Conservation (phyloP, 2,113 vertebrate species). For the Mugil cephalus region DNA sequence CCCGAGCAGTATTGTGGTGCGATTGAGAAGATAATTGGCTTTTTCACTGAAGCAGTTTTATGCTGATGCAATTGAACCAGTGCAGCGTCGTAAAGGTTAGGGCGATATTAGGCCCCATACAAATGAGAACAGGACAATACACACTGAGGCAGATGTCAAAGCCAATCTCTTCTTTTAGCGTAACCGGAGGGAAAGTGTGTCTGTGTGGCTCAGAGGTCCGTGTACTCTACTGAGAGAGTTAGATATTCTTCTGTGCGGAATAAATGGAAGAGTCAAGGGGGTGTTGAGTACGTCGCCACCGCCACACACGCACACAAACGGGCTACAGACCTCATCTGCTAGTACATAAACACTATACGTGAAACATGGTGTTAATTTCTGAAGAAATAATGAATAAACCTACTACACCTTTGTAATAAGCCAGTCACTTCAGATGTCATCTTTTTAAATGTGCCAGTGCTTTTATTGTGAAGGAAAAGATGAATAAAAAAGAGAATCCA, state of each 20-base stretch:
- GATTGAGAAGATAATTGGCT: slow-evolving; percentile 78
- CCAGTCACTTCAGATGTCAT: too few species aligned
- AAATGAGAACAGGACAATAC: slow-evolving; percentile 70
- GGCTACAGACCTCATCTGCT: neutral
- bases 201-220: slow-evolving; percentile 20
- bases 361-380: too few species aligned
- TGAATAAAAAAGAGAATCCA: too few species aligned
- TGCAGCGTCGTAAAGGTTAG: slow-evolving; percentile 71
- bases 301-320: neutral
- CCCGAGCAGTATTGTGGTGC: slow-evolving; percentile 39
- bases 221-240: slow-evolving; percentile 35
- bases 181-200: slow-evolving; percentile 30
- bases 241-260: slow-evolving; percentile 23
- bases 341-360: too few species aligned
- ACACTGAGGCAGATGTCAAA: slow-evolving; percentile 67
- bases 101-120: slow-evolving; percentile 70
- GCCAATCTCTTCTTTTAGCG: slow-evolving; percentile 55
- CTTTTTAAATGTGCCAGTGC: too few species aligned
- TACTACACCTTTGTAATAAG: too few species aligned
- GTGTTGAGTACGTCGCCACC: slow-evolving; percentile 18
- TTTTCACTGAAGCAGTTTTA: slow-evolving; percentile 70
- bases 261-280: slow-evolving; percentile 29
- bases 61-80: slow-evolving; percentile 75
- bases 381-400: neutral
- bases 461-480: too few species aligned